phyloP scores from a whole-genome alignment of 1,140 invertebrate genomes.

The Gonioctena quinquepunctata region DNA sequence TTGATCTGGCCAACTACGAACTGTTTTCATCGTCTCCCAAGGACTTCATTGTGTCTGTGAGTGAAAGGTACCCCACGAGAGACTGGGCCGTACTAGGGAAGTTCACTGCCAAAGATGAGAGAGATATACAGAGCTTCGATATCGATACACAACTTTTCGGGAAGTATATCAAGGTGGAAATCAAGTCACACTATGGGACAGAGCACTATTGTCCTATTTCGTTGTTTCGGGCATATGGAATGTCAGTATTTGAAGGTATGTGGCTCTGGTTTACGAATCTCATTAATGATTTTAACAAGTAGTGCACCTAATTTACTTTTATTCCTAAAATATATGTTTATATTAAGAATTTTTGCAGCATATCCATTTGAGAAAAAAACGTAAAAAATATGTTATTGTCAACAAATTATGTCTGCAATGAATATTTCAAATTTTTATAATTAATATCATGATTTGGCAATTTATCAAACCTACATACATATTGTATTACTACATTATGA shows the following conservation, averaged over 20 bases:
- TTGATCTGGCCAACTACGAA: slow-evolving; percentile 97
- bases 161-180: slow-evolving; percentile 91
- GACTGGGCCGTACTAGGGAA: slow-evolving; percentile 90
- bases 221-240: slow-evolving; percentile 88
- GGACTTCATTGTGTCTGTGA: slow-evolving; percentile 84
- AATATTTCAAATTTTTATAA: too few species aligned
- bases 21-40: slow-evolving; percentile 95
- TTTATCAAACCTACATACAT: too few species aligned
- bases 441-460: too few species aligned
- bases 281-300: too few species aligned
- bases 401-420: too few species aligned
- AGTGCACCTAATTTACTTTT: too few species aligned
- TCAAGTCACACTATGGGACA: slow-evolving; percentile 90
- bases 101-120: slow-evolving; percentile 84
- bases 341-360: too few species aligned
- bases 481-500: too few species aligned
- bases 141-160: slow-evolving; percentile 81
- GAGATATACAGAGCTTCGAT: slow-evolving; percentile 86
- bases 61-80: slow-evolving; percentile 70
- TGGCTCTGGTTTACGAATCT: too few species aligned
- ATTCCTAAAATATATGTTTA: too few species aligned
- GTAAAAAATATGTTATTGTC: too few species aligned
- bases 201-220: slow-evolving; percentile 98
- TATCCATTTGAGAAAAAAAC: too few species aligned
- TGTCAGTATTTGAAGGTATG: slow-evolving; percentile 80